phyloP scores from a whole-genome alignment of 1,140 invertebrate species.

The Drosophila equinoxialis region DNA sequence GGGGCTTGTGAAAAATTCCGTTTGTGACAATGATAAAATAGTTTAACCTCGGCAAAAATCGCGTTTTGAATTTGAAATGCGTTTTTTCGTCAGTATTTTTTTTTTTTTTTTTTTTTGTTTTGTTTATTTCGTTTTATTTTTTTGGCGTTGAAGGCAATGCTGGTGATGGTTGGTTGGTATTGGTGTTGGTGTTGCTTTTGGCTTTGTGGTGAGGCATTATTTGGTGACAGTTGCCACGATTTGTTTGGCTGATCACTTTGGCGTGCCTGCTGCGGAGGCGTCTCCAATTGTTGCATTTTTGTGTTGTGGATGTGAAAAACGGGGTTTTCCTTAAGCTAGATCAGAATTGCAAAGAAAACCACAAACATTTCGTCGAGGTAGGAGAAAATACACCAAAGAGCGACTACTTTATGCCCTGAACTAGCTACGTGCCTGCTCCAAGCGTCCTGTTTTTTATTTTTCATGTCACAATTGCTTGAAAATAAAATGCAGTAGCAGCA shows the following conservation, averaged over 20 bases:
- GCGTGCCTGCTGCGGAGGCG: not conserved
- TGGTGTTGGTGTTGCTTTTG: constrained; percentile 4
- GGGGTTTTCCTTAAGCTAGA: no score
- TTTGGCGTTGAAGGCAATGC: not conserved
- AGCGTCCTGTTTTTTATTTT: not conserved
- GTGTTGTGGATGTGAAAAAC: no score
- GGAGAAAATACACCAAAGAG: not conserved
- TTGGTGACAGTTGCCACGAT: constrained; percentile 6
- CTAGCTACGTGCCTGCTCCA: not conserved
- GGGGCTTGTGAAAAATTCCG: constrained; percentile 78
- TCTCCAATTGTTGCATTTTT: not conserved
- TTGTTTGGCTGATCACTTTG: constrained; percentile 8
- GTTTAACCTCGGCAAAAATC: constrained; percentile 79
- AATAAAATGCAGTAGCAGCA: constrained; percentile 65
- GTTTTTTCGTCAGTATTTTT: constrained; percentile 56
- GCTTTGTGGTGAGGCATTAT: constrained; percentile 1
- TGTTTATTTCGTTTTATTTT: constrained; percentile 42
- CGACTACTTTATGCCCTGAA: not conserved
- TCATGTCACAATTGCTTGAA: constrained; percentile 7
- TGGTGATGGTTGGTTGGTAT: constrained; percentile 1
- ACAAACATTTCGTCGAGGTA: no score
- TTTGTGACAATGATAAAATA: constrained; percentile 82
- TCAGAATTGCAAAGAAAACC: no score
- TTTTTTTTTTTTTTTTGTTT: constrained; percentile 48
- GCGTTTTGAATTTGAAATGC: constrained; percentile 81